Percentiles rank a stretch among this genome's conserved stretches.
phyloP scores from a whole-genome alignment of 2,113 vertebrate species.

The Varanus komodoensis region DNA sequence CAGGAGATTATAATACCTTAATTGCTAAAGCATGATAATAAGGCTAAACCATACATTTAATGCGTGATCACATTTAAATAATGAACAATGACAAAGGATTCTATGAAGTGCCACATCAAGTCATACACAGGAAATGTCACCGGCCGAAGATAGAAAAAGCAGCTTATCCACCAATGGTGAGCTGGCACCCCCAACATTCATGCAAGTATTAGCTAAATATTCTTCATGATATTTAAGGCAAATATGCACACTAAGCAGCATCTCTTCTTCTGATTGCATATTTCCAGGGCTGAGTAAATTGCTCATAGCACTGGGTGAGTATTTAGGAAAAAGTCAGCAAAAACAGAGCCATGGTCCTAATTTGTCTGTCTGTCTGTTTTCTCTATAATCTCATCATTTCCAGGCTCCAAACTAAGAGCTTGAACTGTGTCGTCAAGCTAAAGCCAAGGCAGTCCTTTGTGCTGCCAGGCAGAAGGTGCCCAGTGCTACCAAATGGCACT shows the following conservation, averaged over 20 bases:
- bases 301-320: not conserved
- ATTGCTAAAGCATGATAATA: not conserved
- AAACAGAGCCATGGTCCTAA: not conserved
- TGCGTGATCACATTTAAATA: not conserved
- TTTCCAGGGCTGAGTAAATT: not conserved
- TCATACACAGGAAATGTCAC: not conserved
- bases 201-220: not conserved
- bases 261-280: not conserved
- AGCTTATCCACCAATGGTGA: not conserved
- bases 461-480: not conserved
- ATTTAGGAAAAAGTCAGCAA: not conserved
- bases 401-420: not conserved
- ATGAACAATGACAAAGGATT: not conserved
- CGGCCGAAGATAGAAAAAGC: not conserved
- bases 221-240: not conserved
- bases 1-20: not conserved
- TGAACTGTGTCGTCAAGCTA: not conserved
- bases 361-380: not conserved
- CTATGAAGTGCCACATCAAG: not conserved
- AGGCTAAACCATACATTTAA: not conserved
- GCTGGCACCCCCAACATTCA: not conserved
- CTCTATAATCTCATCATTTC: not conserved
- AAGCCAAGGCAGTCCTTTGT: not conserved
- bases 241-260: not conserved
- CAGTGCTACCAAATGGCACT: not conserved